Evolutionary conservation across 2,113 vertebrate species (phyloP).

Genomic region (Ciconia maguari): DNA sequence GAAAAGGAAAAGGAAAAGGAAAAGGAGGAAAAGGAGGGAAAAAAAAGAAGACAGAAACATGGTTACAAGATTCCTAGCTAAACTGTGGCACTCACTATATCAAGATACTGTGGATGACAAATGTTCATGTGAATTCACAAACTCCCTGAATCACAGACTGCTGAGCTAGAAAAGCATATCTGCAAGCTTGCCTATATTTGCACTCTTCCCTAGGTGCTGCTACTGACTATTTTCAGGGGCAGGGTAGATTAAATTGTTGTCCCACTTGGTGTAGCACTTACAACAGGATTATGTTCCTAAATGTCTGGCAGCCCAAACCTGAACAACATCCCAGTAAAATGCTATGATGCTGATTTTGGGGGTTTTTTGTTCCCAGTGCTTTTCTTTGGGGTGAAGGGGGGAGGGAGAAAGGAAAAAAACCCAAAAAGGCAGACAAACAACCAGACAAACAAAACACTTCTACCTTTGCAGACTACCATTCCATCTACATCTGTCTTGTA

Average conservation of each 20-base stretch:
- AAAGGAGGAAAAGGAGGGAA: too few relatives aligned
- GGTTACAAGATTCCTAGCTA: background rate
- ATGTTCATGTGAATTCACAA: background rate
- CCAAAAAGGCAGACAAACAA: background rate
- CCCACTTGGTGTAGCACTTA: background rate
- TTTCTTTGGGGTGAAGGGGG: background rate
- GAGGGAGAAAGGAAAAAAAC: background rate
- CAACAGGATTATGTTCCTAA: background rate
- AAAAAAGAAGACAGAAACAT: rapidly evolving
- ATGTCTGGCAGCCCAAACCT: background rate
- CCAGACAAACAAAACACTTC: background rate
- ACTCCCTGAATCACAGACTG: background rate
- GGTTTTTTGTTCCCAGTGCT: background rate
- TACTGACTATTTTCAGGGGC: background rate
- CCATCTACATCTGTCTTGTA: background rate
- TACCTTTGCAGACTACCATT: background rate
- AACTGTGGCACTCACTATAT: background rate
- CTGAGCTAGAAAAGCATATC: background rate
- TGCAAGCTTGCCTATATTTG: background rate
- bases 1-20: background rate
- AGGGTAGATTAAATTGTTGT: background rate
- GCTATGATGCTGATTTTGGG: background rate
- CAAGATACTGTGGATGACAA: background rate
- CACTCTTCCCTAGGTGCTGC: background rate
- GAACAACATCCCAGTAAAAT: background rate